Evolutionary conservation across 2,888 invertebrate genomes (phyloP).

Genomic region (Parnassius mnemosyne): DNA sequence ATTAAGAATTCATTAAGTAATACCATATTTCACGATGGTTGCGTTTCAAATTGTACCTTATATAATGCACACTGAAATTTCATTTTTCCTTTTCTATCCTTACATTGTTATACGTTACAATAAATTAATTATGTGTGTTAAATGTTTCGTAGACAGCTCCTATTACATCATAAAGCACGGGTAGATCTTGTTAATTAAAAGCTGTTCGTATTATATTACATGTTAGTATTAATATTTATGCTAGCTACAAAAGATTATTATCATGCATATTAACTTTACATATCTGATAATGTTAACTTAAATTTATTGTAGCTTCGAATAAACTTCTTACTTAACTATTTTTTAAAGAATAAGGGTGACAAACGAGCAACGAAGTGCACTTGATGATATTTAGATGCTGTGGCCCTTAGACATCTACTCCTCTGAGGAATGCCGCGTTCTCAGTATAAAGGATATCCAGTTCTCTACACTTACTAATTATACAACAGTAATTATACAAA

Average conservation of each 20-base stretch:
- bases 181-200: constrained; percentile 15
- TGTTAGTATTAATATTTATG: constrained; percentile 3
- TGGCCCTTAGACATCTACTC: too few relatives aligned
- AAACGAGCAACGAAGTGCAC: too few relatives aligned
- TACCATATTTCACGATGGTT: constrained; percentile 34
- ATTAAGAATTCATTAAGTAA: constrained; percentile 36
- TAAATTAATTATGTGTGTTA: constrained; percentile 42
- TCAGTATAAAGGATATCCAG: too few relatives aligned
- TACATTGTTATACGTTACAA: constrained; percentile 23
- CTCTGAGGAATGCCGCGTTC: too few relatives aligned
- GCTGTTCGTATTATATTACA: not conserved
- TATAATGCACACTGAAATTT: constrained; percentile 18
- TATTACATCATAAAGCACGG: constrained; percentile 37
- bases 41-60: constrained; percentile 28
- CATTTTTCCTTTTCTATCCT: constrained; percentile 20
- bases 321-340: too few relatives aligned
- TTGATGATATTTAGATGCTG: too few relatives aligned
- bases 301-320: not conserved
- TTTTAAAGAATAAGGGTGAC: too few relatives aligned
- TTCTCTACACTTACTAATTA: too few relatives aligned
- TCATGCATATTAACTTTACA: not conserved
- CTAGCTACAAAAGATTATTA: constrained; percentile 7
- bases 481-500: too few relatives aligned
- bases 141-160: constrained; percentile 39
- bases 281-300: not conserved